phyloP scores from a whole-genome alignment of 1,140 invertebrate genomes.

The Bombus haemorrhoidalis region DNA sequence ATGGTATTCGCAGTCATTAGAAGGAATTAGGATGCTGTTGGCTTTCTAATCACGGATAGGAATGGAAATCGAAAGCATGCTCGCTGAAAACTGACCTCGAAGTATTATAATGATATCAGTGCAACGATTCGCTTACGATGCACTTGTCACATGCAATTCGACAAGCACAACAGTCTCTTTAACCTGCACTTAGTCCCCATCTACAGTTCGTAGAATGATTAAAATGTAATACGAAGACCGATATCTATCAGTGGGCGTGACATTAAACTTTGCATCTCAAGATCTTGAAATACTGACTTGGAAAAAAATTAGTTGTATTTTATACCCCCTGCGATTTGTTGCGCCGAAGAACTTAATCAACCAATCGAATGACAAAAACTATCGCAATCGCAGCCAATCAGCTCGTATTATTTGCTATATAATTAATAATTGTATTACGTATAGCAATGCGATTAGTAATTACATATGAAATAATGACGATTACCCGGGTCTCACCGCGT shows the following conservation, averaged over 20 bases:
- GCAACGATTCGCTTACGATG: not conserved
- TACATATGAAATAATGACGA: no score
- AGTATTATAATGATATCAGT: not conserved
- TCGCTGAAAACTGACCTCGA: not conserved
- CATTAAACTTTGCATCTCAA: no score
- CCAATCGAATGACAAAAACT: no score
- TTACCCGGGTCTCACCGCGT: no score
- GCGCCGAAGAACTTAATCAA: no score
- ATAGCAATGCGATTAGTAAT: no score
- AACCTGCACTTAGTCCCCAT: not conserved
- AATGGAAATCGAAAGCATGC: constrained; percentile 15
- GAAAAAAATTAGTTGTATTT: no score
- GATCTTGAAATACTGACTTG: no score
- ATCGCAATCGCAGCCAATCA: no score
- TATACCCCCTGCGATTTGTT: no score
- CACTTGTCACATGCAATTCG: not conserved
- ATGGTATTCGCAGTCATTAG: not conserved
- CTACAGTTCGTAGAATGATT: not conserved
- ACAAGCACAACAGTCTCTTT: not conserved
- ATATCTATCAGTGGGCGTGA: not conserved
- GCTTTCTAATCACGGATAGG: not conserved
- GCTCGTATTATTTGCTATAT: no score
- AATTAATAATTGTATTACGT: no score
- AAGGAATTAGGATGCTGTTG: not conserved
- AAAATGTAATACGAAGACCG: not conserved